Evolutionary conservation across 2,888 invertebrate genomes (phyloP), one percentile per base, ranked within the genome.

Genomic region (Oxyscelio sp.): DNA sequence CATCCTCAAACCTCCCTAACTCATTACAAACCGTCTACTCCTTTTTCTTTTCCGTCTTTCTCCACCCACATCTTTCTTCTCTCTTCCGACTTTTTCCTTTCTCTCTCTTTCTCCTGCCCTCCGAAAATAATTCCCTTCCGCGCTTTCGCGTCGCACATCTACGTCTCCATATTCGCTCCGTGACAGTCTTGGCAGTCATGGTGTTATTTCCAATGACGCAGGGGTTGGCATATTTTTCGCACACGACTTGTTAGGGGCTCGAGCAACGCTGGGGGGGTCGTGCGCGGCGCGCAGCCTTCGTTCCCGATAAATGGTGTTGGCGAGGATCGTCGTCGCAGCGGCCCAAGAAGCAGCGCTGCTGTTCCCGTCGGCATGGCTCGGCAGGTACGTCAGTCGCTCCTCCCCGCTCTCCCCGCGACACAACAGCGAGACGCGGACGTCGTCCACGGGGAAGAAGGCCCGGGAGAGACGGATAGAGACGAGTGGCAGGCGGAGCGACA

Each of bases 151-250:
- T 52, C 13, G 82, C 77, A 31, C 21, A 71, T 82, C 82, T 82
- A 82, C 31, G 50, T 70, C 13, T 24, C 8, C 50, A 40, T 54
- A 63, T 31, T 24, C 31, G 63, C 34, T 68, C 77, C 77, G 61
- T 68, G 77, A 59, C 77, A 27, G 40, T 70, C 22, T 31, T 45
- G 52, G 56, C 63, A 83, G 82, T 75, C 71, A 83, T 83, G 83
- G 78, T 79, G 68, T 83, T 74, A 79, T 83, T 74, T 74, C 52
- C 61, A 86, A 88, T 90, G 89, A 90, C 90, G 87, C 89, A 89
- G 88, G 87, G 85, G 87, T 90, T 91, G 90, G 92, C 92, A 92
- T 92, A 91, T 92, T 92, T 92, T 91, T 91, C 87, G 89, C 85
- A 89, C 87, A 89, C 88, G 88, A 56, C 79, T 85, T 92, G 90